Conservation (phyloP, 2,888 invertebrate genomes). For the Rosalia funebris region DNA sequence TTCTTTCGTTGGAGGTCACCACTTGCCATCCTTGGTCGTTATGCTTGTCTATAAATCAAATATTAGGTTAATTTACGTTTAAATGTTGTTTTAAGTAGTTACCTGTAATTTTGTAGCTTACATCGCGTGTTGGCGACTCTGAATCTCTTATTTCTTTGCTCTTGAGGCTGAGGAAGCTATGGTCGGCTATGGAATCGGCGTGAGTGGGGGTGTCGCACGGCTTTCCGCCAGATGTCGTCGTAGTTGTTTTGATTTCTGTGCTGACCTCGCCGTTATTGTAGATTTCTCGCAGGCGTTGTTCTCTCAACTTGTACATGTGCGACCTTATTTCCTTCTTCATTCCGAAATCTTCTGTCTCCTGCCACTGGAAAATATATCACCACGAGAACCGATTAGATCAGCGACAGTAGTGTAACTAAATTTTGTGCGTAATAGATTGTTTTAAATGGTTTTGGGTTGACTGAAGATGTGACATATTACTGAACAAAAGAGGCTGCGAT, state of each 20-base stretch:
- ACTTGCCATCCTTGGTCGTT: slow-evolving; percentile 74
- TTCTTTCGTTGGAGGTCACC: slow-evolving; percentile 70
- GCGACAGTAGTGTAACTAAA: no score
- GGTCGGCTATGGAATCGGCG: slow-evolving; percentile 78
- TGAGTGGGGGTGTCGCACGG: slow-evolving; percentile 61
- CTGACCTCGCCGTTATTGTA: slow-evolving; percentile 65
- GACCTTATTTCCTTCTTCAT: slow-evolving; percentile 87
- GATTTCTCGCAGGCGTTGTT: slow-evolving; percentile 79
- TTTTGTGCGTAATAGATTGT: no score
- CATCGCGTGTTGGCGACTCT: slow-evolving; percentile 76
- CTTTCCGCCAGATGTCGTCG: slow-evolving; percentile 42
- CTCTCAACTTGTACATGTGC: slow-evolving; percentile 85
- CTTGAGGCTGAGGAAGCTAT: slow-evolving; percentile 81
- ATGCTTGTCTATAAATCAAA: slow-evolving; percentile 58
- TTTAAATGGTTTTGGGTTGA: no score
- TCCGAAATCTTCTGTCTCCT: slow-evolving; percentile 86
- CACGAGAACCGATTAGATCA: no score
- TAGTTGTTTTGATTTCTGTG: slow-evolving; percentile 47
- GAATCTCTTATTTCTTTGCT: slow-evolving; percentile 83
- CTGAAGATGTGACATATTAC: background rate
- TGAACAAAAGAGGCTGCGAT: background rate
- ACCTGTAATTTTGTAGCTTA: slow-evolving; percentile 55
- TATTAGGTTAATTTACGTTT: background rate
- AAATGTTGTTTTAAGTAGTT: slow-evolving; percentile 11
- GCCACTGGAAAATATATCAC: slow-evolving; percentile 72